A percentile compares a stretch with the other conserved stretches of the same genome.
Conservation (phyloP, 2,797 vertebrate species). For the Peromyscus aztecus region DNA sequence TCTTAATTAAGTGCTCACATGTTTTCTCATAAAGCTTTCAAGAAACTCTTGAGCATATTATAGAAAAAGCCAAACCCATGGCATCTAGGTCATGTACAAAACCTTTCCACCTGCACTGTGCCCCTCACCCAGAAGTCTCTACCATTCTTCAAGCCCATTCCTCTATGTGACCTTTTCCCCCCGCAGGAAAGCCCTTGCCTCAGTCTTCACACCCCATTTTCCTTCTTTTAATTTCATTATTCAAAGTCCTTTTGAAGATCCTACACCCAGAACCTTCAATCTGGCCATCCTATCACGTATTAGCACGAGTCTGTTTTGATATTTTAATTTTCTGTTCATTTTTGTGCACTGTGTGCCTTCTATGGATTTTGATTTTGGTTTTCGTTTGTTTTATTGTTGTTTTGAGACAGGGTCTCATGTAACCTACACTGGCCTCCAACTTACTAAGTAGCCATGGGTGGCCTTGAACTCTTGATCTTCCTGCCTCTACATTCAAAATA, state of each 20-base stretch:
- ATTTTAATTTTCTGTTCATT: conserved; percentile 39
- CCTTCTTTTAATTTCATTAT: neutral
- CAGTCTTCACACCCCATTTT: neutral
- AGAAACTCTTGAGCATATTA: neutral
- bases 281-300: neutral
- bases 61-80: neutral
- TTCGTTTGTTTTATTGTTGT: neutral
- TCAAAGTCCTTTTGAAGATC: conserved; percentile 8
- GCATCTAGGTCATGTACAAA: neutral
- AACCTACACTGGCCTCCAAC: neutral
- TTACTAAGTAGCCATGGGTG: neutral
- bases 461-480: neutral
- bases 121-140: neutral
- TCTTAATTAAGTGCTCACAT: neutral
- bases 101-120: neutral
- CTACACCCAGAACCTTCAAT: neutral
- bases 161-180: neutral
- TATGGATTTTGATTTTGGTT: neutral
- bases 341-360: neutral
- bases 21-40: neutral
- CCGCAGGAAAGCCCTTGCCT: neutral
- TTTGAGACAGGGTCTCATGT: neutral
- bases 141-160: neutral
- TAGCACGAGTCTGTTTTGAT: conserved; percentile 13
- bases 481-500: neutral